Percentiles rank a stretch among this genome's conserved stretches.
Evolutionary conservation across 2,797 vertebrate genomes (phyloP).

Genomic region (Cuculus canorus): DNA sequence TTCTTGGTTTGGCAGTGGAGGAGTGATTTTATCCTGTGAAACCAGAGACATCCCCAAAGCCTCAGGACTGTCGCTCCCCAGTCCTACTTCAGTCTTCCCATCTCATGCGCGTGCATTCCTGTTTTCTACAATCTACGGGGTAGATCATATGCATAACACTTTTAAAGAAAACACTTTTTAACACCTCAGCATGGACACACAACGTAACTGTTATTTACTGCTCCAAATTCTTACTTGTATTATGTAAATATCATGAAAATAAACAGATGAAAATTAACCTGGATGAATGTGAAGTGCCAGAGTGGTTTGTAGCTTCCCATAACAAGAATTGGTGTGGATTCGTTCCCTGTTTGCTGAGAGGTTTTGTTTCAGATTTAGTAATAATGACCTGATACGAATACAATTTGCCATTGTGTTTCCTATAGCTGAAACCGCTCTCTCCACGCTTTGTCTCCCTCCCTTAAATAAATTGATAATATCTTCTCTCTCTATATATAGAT

Average conservation of each 20-base stretch:
- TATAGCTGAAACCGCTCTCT: not conserved
- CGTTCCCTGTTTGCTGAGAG: not conserved
- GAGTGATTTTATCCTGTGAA: constrained; percentile 44
- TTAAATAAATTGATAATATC: not conserved
- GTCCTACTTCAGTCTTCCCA: not conserved
- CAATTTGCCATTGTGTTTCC: not conserved
- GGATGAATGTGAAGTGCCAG: not conserved
- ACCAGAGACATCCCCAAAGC: constrained; percentile 23
- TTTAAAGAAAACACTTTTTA: constrained; percentile 36
- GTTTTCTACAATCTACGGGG: constrained; percentile 39
- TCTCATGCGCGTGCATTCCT: constrained; percentile 5
- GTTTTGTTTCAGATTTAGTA: not conserved
- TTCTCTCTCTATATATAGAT: not conserved
- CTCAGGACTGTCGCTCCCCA: not conserved
- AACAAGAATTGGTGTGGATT: not conserved
- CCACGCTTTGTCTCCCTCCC: not conserved
- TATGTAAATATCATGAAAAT: not conserved
- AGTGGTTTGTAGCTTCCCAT: not conserved
- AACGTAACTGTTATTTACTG: constrained; percentile 16
- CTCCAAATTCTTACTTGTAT: not conserved
- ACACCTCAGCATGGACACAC: constrained; percentile 16
- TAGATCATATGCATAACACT: constrained; percentile 30
- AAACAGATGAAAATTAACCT: not conserved
- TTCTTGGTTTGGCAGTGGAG: constrained; percentile 43
- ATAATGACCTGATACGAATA: not conserved